A percentile compares a stretch with the other conserved stretches of the same genome.
Conservation (phyloP, 1,140 invertebrate genomes). For the Zaprionus taronus region DNA sequence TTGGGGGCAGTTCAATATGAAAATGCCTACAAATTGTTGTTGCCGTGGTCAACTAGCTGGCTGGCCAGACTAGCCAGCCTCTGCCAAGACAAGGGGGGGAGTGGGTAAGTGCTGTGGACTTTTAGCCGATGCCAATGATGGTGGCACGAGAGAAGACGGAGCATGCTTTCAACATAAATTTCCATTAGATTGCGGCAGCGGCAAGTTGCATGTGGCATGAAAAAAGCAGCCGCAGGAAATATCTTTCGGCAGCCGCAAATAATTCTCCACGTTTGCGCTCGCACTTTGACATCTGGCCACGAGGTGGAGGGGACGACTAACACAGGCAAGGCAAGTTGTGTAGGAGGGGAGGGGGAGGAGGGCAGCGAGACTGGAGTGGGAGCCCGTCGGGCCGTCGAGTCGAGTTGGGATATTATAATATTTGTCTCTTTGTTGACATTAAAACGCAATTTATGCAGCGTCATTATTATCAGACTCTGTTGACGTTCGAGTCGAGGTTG, state of each 20-base stretch:
- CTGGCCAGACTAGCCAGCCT: slow-evolving; percentile 3
- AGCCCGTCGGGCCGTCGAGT: slow-evolving; percentile 7
- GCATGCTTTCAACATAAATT: slow-evolving; percentile 81
- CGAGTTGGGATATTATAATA: slow-evolving; percentile 71
- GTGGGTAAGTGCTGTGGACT: slow-evolving; percentile 34
- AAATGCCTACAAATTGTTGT: slow-evolving; percentile 80
- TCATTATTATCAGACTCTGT: slow-evolving; percentile 73
- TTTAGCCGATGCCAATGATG: slow-evolving; percentile 20
- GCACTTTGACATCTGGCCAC: slow-evolving; percentile 77
- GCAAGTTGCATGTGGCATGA: slow-evolving; percentile 77
- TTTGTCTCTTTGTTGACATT: slow-evolving; percentile 82
- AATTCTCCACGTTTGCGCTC: slow-evolving; percentile 80
- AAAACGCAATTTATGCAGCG: slow-evolving; percentile 82
- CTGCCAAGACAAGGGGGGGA: background rate
- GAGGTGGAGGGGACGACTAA: background rate
- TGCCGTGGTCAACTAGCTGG: slow-evolving; percentile 56
- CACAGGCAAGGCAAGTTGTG: too few relatives aligned
- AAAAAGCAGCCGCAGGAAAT: slow-evolving; percentile 78
- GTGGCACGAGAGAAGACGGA: slow-evolving; percentile 48
- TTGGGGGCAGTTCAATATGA: slow-evolving; percentile 73
- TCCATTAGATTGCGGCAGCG: slow-evolving; percentile 75
- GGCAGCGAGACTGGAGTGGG: background rate
- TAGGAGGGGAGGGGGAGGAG: background rate
- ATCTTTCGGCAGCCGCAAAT: slow-evolving; percentile 80
- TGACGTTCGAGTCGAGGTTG: slow-evolving; percentile 43